Base-by-base conservation (phyloP, 64 coral and sea anemone species). In the Dendrophyllia cribrosa region DNA sequence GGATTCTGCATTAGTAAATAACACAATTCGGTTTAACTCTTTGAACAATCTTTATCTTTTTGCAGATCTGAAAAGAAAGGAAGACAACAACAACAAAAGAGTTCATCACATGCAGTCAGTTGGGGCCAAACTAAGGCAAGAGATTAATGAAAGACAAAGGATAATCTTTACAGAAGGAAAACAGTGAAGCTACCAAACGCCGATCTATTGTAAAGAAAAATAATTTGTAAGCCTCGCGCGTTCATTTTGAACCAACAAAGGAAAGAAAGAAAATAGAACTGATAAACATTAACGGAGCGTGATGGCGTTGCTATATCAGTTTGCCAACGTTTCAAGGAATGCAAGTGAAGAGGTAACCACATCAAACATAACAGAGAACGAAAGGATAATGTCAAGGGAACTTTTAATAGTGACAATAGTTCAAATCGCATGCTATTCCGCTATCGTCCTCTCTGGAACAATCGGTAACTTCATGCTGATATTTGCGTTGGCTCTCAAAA, bases 401-500 rank as follows among this genome's bases (percentile, higher is more conserved):
- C 43, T 67, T 19, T 84, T 68, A 47, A 84, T 59, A 21, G 73
- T 78, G 20, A 56, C 34, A 34, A 34, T 34, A 34, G 34, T 92
- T 12, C 79, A 93, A 71, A 60, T 93, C 13, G 24, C 75, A 0
- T 93, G 72, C 47, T 93, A 93, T 46, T 55, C 72, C 20, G 64
- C 48, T 5, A 95, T 95, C 45, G 82, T 85, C 52, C 7, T 83
- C 17, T 61, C 79, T 66, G 94, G 94, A 7, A 87, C 89, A 0
- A 79, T 95, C n/a, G 94, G 94, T 3, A 95, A 95, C 65, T 16
- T 91, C 16, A 14, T 91, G 43, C 62, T 93, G 20, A 76, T 95
- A 16, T 61, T 77, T 59, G 56, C 82, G 0, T 55, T 90, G 5
- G 64, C 67, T 70, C 24, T 51, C 49, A 58, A 69, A 17, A 45